phyloP scores from a whole-genome alignment of 2,888 invertebrate genomes.

The Chymomyza procnemis region DNA sequence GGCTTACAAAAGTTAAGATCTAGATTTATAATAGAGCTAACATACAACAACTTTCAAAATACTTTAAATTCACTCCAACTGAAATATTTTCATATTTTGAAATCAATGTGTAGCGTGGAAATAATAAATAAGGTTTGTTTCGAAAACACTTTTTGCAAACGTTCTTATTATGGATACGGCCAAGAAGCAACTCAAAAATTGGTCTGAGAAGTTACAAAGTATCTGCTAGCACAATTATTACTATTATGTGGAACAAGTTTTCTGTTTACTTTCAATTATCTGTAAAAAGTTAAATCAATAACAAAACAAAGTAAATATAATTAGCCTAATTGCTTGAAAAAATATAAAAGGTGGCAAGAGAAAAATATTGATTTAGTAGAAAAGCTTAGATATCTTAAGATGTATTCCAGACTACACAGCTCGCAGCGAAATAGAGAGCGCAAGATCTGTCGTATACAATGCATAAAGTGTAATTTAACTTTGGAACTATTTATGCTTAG shows the following conservation, averaged over 20 bases:
- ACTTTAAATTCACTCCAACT: no score
- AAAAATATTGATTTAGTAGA: neutral
- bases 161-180: no score
- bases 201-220: no score
- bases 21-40: no score
- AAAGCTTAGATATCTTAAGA: neutral
- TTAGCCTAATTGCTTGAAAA: conserved; percentile 31
- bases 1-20: no score
- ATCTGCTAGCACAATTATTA: no score
- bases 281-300: neutral
- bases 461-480: neutral
- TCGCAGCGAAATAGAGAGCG: neutral
- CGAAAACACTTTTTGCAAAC: no score
- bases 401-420: neutral
- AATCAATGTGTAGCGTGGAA: no score
- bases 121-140: no score
- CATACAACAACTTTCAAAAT: no score
- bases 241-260: conserved; percentile 4
- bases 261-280: conserved; percentile 18
- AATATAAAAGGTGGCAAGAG: conserved; percentile 37
- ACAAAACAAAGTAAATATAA: conserved; percentile 4
- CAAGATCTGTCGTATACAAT: neutral
- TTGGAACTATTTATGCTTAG: neutral
- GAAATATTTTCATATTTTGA: no score
- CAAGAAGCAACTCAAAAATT: no score